Conservation (phyloP, 2,888 invertebrate species). For the Drosophila putrida region DNA sequence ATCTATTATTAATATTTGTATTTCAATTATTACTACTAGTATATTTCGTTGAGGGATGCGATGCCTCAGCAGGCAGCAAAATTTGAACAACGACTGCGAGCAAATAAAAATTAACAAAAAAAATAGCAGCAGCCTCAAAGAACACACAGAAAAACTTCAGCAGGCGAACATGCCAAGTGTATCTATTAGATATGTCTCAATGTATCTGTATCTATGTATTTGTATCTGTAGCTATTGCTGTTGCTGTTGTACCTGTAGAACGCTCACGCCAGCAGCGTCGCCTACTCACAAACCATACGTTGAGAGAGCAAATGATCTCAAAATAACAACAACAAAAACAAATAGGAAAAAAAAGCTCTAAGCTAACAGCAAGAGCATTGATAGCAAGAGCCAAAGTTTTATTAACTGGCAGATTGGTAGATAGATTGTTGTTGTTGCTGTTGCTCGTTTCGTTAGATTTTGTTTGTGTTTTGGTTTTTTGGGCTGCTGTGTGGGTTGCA, state of each 20-base stretch:
- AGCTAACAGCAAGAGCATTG: constrained; percentile 26
- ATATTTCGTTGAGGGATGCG: constrained; percentile 12
- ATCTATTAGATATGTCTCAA: constrained; percentile 48
- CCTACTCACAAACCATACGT: constrained; percentile 41
- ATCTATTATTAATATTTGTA: not conserved
- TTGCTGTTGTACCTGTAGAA: constrained; percentile 24
- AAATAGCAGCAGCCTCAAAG: constrained; percentile 11
- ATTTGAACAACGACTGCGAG: constrained; percentile 52
- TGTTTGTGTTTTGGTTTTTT: constrained; percentile 19
- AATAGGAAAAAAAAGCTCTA: constrained; percentile 14
- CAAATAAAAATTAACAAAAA: not conserved
- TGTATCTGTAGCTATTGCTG: constrained; percentile 60
- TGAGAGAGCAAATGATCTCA: constrained; percentile 19
- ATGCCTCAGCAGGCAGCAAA: constrained; percentile 37
- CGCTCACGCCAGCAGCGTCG: constrained; percentile 38
- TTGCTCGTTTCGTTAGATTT: constrained; percentile 20
- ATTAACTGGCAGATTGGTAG: constrained; percentile 44
- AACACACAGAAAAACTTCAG: constrained; percentile 25
- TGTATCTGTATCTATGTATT: constrained; percentile 50
- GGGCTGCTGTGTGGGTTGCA: constrained; percentile 56
- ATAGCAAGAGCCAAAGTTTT: constrained; percentile 45
- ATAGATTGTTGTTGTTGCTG: constrained; percentile 10
- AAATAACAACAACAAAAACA: not conserved
- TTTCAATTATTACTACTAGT: constrained; percentile 5
- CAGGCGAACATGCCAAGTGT: constrained; percentile 38